These are phyloP conservation scores for Halocaridina rubra DNA, from an alignment of 2,888 invertebrate species.

Conservation along the genomic window DNA sequence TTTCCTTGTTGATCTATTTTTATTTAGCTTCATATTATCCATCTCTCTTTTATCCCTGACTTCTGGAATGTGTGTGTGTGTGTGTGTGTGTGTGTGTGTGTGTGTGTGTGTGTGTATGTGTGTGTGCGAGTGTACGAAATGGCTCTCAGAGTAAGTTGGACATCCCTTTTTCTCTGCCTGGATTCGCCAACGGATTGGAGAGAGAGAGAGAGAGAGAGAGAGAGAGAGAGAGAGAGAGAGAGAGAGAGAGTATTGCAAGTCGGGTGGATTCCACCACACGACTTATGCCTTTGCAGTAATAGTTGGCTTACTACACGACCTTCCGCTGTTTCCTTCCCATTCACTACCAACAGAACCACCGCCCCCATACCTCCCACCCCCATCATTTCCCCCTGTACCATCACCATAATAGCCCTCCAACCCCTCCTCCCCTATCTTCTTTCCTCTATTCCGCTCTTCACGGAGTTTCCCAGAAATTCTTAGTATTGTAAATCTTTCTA, in stretches of 20 bases:
- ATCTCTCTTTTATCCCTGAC: too few species aligned
- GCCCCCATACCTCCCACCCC: background rate
- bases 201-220: background rate
- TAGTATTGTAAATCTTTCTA: too few species aligned
- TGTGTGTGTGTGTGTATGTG: too few species aligned
- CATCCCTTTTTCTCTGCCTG: too few species aligned
- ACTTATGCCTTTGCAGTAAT: background rate
- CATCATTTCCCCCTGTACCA: background rate
- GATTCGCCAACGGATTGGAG: too few species aligned
- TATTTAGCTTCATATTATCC: too few species aligned
- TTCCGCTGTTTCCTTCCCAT: background rate
- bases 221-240: background rate
- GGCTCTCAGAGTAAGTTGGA: too few species aligned
- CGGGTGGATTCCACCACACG: background rate
- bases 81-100: too few species aligned
- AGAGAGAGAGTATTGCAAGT: background rate
- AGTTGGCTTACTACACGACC: background rate
- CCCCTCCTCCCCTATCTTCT: background rate
- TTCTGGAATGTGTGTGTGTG: too few species aligned
- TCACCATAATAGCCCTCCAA: background rate
- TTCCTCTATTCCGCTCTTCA: background rate
- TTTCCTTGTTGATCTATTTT: too few species aligned
- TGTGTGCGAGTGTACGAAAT: too few species aligned
- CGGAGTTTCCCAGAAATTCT: too few species aligned
- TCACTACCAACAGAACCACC: background rate